Percentiles rank a stretch among this genome's conserved stretches.
phyloP scores from a whole-genome alignment of 2,888 invertebrate species.

The Odontothrips loti region DNA sequence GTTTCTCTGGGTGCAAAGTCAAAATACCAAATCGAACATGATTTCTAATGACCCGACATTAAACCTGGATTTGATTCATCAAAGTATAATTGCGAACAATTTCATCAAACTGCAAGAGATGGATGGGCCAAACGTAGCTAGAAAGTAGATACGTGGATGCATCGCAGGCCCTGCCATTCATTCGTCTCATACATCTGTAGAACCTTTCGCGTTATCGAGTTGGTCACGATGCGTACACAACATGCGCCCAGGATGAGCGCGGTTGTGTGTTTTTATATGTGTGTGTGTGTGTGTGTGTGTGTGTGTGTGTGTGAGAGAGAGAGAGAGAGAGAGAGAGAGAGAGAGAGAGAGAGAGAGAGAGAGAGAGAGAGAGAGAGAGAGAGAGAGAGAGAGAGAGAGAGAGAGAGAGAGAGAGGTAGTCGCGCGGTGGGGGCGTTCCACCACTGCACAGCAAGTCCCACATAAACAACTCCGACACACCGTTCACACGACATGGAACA shows the following conservation, averaged over 20 bases:
- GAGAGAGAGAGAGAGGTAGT: neutral
- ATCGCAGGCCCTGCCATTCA: neutral
- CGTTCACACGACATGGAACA: constrained; percentile 24
- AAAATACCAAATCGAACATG: neutral
- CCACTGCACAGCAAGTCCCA: neutral
- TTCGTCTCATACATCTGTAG: neutral
- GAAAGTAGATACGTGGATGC: neutral
- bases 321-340: neutral
- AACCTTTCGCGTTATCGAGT: neutral
- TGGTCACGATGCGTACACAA: neutral
- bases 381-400: too few relatives aligned
- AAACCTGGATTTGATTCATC: too few relatives aligned
- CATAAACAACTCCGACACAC: neutral
- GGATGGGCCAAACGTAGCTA: neutral
- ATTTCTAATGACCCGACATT: neutral
- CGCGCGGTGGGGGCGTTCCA: neutral
- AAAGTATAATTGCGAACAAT: neutral
- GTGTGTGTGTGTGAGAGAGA: too few relatives aligned
- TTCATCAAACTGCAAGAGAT: neutral
- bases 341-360: neutral
- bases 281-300: neutral
- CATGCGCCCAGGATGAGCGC: neutral
- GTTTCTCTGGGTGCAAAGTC: too few relatives aligned
- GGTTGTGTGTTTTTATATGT: neutral
- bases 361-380: neutral